These are phyloP conservation scores for Lacanobia wlatinum DNA, from an alignment of 2,888 invertebrate genomes.

Conservation along the genomic window DNA sequence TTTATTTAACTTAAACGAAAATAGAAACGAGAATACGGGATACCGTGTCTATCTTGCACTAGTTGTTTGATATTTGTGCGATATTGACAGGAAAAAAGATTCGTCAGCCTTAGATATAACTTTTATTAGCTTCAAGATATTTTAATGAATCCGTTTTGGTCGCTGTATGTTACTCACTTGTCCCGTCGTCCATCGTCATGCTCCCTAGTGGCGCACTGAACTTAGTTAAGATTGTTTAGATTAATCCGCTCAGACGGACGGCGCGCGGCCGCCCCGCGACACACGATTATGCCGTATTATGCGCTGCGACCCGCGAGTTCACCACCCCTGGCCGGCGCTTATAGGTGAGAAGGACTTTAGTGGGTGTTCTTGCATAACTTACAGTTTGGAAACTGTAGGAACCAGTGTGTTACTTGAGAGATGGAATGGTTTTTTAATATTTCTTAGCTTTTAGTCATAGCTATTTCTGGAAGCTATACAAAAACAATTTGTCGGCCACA, in stretches of 20 bases:
- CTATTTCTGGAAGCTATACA: too few species aligned
- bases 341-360: conserved; percentile 5
- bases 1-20: too few species aligned
- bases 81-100: neutral
- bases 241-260: conserved; percentile 57
- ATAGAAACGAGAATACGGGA: too few species aligned
- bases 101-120: too few species aligned
- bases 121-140: too few species aligned
- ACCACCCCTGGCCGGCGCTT: neutral
- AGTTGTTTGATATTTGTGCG: neutral
- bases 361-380: conserved; percentile 7
- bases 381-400: neutral
- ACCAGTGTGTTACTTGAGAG: neutral
- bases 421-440: neutral
- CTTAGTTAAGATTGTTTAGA: conserved; percentile 72
- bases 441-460: too few species aligned
- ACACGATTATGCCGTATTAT: conserved; percentile 37
- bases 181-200: neutral
- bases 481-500: too few species aligned
- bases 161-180: conserved; percentile 15
- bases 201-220: conserved; percentile 52
- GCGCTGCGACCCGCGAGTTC: conserved; percentile 7
- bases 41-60: neutral
- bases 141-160: neutral
- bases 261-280: conserved; percentile 18